Conservation (phyloP, 2,888 invertebrate species). For the Aplocera efformata region DNA sequence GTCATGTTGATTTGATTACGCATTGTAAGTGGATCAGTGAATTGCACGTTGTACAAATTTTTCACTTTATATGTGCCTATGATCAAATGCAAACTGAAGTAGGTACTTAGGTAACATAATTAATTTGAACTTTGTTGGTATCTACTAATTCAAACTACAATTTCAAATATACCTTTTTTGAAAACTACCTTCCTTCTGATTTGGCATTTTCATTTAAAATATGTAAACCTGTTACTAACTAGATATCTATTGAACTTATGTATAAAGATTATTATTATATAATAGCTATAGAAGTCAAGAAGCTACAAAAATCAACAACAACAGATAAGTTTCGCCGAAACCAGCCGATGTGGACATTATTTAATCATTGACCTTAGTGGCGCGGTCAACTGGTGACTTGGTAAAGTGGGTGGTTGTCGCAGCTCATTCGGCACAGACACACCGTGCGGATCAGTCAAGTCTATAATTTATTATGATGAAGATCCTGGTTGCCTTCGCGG, state of each 20-base stretch:
- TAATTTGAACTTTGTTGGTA: too few species aligned
- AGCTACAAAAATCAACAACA: conserved; percentile 29
- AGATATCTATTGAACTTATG: too few species aligned
- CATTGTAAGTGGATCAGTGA: conserved; percentile 1
- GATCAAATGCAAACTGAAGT: too few species aligned
- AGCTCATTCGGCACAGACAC: conserved; percentile 61
- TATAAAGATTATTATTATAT: neutral
- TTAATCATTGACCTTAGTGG: conserved; percentile 55
- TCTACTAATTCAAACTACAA: too few species aligned
- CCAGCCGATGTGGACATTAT: conserved; percentile 39
- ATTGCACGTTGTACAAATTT: neutral
- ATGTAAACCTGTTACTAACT: too few species aligned
- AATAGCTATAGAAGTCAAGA: conserved; percentile 11
- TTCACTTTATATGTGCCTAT: too few species aligned
- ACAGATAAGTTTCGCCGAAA: conserved; percentile 47
- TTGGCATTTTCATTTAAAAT: too few species aligned
- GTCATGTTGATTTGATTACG: conserved; percentile 11
- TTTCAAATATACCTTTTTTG: too few species aligned
- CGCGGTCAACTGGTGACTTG: conserved; percentile 35
- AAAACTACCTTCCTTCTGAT: too few species aligned
- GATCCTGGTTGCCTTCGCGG: conserved; percentile 49
- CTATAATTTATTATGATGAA: conserved; percentile 46
- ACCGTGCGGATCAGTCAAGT: conserved; percentile 55
- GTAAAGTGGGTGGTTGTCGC: conserved; percentile 30
- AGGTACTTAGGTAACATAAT: too few species aligned